Conservation (phyloP, 2,113 vertebrate genomes). For the Mesocricetus auratus region DNA sequence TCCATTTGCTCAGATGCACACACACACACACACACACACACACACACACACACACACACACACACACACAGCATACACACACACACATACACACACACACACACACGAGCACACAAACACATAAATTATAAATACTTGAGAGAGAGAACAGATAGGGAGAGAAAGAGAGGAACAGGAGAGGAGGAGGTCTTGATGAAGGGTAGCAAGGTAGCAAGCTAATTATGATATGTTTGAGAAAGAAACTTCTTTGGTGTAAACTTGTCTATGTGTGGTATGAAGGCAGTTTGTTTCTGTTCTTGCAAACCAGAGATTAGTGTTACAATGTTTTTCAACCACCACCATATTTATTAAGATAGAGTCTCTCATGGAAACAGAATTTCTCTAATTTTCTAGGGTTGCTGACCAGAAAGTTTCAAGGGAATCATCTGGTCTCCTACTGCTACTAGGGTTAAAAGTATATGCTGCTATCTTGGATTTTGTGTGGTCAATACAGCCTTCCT, state of each 20-base stretch:
- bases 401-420: not conserved
- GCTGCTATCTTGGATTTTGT: not conserved
- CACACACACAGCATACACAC: not conserved
- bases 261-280: not conserved
- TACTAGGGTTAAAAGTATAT: not conserved
- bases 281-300: not conserved
- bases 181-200: not conserved
- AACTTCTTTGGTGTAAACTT: not conserved
- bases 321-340: too few species aligned
- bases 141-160: not conserved
- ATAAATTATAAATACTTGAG: not conserved
- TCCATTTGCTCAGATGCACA: not conserved
- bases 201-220: not conserved
- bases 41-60: not conserved
- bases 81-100: not conserved
- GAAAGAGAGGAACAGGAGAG: not conserved
- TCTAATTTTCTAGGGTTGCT: not conserved
- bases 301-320: too few species aligned
- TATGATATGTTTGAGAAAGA: not conserved
- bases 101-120: not conserved
- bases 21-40: not conserved
- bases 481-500: too few species aligned
- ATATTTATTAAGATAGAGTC: not conserved
- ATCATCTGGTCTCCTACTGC: rapidly evolving
- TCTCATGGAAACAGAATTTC: not conserved